Base-by-base conservation (phyloP, 2,888 invertebrate species). In the Hyles lineata region DNA sequence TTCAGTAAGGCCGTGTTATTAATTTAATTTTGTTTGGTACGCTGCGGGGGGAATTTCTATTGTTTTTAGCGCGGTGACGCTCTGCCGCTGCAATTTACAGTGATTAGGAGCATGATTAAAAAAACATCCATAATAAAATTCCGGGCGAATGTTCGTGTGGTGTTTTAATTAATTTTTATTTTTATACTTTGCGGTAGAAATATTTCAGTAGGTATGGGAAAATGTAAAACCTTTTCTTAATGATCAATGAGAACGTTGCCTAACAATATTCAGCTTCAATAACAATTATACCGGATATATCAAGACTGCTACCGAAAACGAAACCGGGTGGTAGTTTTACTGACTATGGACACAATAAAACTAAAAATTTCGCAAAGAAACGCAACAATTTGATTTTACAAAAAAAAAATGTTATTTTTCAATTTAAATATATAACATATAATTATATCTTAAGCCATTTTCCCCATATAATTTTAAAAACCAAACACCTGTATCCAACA, bases 21-120 rank as follows among this genome's bases (percentile, higher is more conserved):
- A 91, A 91, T 92, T 90, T 90, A 88, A 91, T 92, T 90, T 89
- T 85, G 83, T 84, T 82, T 86, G 85, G 85, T 60, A 19, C 70
- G 50, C 69, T n/a, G 52, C 69, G 75, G 74, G 17, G 52, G 32
- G 55, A 61, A 19, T 50, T 25, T 62, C 74, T 77, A 79, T 78
- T 80, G 83, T 83, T 74, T 73, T 74, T 58, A 21, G 19, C 60
- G n/a, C 29, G 29, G 17, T 32, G 74, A 50, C 77, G 43, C 67
- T 71, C 69, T 76, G 73, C 75, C 77, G 74, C 76, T 75, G 73
- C 67, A 50, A 23, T 67, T 43, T 67, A 23, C 50, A 43, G 23
- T 8, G 23, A 43, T 67, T 67, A 67, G 50, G 9, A 17, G 21
- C 21, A 23, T 43, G 35, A 43, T 43, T 43, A 63, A 43, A 43